These are phyloP conservation scores for Torymus aiolomorphi DNA, from an alignment of 2,888 invertebrate species.

Conservation along the genomic window DNA sequence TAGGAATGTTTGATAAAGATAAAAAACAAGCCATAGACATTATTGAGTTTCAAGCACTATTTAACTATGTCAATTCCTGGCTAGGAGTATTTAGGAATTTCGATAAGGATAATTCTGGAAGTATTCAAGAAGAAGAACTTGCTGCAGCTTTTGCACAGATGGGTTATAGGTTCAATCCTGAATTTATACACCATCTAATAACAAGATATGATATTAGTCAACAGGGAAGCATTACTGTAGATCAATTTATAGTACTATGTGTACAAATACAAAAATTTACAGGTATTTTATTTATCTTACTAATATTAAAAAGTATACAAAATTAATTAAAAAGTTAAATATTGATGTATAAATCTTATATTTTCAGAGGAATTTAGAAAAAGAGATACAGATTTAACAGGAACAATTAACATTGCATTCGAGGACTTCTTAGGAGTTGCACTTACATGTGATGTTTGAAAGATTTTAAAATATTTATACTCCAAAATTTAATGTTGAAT, in stretches of 20 bases:
- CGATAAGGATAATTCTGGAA: constrained; percentile 90
- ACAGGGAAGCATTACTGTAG: constrained; percentile 84
- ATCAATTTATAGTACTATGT: constrained; percentile 91
- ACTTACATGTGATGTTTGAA: constrained; percentile 82
- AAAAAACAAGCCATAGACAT: constrained; percentile 89
- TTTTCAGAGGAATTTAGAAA: constrained; percentile 87
- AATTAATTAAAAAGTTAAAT: constrained; percentile 27
- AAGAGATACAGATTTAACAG: constrained; percentile 87
- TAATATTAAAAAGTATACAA: constrained; percentile 22
- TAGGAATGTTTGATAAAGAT: constrained; percentile 93
- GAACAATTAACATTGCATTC: constrained; percentile 89
- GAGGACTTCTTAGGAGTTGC: constrained; percentile 94
- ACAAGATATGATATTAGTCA: constrained; percentile 81
- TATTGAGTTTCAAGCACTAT: constrained; percentile 90
- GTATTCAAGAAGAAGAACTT: constrained; percentile 88
- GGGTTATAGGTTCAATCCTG: constrained; percentile 90
- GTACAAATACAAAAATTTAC: constrained; percentile 92
- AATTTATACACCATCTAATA: constrained; percentile 85
- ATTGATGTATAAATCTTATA: constrained; percentile 27
- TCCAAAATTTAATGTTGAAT: not conserved
- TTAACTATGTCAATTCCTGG: constrained; percentile 93
- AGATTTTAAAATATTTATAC: constrained; percentile 13
- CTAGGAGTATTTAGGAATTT: constrained; percentile 88
- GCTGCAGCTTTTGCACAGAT: constrained; percentile 87
- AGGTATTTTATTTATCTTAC: constrained; percentile 60